Conservation (phyloP, 2,797 vertebrate species). For the Sebastes goodei region DNA sequence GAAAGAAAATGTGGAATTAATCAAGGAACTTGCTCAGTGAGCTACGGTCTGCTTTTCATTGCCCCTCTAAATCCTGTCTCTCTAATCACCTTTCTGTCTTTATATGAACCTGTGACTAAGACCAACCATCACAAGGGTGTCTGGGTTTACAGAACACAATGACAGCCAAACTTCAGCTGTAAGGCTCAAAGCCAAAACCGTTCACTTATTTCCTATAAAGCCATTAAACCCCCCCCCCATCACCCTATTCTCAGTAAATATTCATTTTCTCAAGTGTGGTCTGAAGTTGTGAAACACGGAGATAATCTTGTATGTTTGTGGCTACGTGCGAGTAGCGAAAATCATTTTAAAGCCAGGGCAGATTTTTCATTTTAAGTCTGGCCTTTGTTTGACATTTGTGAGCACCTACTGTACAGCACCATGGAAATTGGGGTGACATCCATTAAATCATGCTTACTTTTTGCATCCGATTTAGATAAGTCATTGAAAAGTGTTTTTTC, state of each 20-base stretch:
- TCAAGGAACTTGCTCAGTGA: conserved; percentile 37
- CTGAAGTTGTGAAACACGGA: conserved; percentile 20
- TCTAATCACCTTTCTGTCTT: conserved; percentile 37
- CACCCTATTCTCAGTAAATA: conserved; percentile 19
- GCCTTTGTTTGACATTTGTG: conserved; percentile 10
- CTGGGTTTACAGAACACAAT: conserved; percentile 31
- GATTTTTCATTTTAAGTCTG: conserved; percentile 10
- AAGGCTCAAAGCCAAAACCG: conserved; percentile 13
- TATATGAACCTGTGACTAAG: conserved; percentile 56
- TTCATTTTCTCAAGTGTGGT: conserved; percentile 24
- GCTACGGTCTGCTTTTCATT: conserved; percentile 47
- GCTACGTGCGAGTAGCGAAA: neutral
- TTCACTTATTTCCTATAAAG: conserved; percentile 16
- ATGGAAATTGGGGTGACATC: conserved; percentile 13
- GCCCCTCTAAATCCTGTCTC: conserved; percentile 18
- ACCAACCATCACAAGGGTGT: conserved; percentile 40
- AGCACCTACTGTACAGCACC: neutral
- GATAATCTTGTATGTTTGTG: conserved; percentile 10
- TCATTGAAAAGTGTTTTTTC: neutral
- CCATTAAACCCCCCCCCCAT: conserved; percentile 8
- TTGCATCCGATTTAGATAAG: conserved; percentile 2
- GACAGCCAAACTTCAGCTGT: conserved; percentile 23
- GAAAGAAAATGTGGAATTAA: conserved; percentile 57
- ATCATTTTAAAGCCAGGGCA: conserved; percentile 7
- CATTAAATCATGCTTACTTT: conserved; percentile 12